Conservation (phyloP, 2,888 invertebrate genomes). For the Zonitis immaculata region DNA sequence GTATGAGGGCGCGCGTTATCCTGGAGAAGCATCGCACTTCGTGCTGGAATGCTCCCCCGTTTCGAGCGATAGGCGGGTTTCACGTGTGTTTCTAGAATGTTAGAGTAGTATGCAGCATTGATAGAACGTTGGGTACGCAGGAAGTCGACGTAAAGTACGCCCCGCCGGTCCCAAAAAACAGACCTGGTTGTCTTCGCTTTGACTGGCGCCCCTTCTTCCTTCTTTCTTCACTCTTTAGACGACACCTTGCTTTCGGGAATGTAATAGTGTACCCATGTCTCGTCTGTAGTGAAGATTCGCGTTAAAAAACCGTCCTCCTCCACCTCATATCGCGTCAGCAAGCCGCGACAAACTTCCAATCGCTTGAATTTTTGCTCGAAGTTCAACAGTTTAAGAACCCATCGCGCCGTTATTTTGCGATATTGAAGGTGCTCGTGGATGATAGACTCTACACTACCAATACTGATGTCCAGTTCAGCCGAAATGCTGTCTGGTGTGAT, state of each 20-base stretch:
- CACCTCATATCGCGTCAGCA: too few relatives aligned
- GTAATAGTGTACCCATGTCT: conserved; percentile 11
- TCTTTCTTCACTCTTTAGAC: conserved; percentile 1
- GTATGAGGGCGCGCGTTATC: conserved; percentile 5
- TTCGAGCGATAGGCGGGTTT: neutral
- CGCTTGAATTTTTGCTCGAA: neutral
- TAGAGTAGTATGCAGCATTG: conserved; percentile 1
- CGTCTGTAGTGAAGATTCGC: conserved; percentile 2
- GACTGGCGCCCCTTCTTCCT: neutral
- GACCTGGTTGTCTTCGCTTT: conserved; percentile 3
- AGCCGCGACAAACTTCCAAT: neutral
- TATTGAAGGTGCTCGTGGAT: conserved; percentile 8
- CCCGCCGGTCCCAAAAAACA: neutral
- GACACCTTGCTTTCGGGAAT: conserved; percentile 2
- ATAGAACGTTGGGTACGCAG: conserved; percentile 4
- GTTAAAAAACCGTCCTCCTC: too few relatives aligned
- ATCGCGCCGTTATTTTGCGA: conserved; percentile 9
- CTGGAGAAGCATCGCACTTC: neutral
- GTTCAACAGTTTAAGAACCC: conserved; percentile 5
- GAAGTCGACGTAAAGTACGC: conserved; percentile 6
- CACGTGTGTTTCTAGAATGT: neutral
- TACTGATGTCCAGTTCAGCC: neutral
- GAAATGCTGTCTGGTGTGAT: conserved; percentile 1
- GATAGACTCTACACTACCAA: conserved; percentile 7
- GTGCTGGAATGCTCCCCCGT: neutral